Evolutionary conservation across 2,888 invertebrate species (phyloP), one percentile per base, ranked within the genome.

Genomic region (Scelioninae gen. 2): DNA sequence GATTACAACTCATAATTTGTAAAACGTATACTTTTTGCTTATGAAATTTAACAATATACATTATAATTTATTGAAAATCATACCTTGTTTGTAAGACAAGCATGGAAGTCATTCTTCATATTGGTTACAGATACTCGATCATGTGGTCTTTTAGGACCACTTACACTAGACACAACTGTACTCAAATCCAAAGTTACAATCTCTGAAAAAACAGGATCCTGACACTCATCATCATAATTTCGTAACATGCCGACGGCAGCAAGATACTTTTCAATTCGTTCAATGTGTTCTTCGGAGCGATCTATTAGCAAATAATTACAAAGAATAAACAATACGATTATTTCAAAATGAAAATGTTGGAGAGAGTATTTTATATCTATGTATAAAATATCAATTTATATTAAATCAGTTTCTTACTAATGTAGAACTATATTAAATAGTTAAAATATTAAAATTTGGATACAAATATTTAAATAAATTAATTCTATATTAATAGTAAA

Each of bases 61-160:
- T 25, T 4, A 4, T 25, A 4, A 25, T 25, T 25, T 25, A 25
- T 31, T 4, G 4, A 39, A 6, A 39, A 2, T 2, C 39, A 16
- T 87, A 97, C 97, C 90, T 96, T 97, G 82, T 91, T 96, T 10
- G 89, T 90, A 9, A 99, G 90, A 79, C 97, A 98, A 0, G 90
- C 88, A 11, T 88, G 86, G 87, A 98, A 99, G 86, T 98, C 98
- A 9, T 88, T 87, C 85, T 96, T 95, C 95, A 98, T 96, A 41
- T 94, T 92, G 0, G 91, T 87, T 0, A 98, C 96, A 0, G 96
- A 91, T 2, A 99, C 97, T 16, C 96, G 89, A 88, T 99, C 98
- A 79, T 99, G 98, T 0, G 98, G 98, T 55, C 98, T 88, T 85
- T 99, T 99, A 0, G 98, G 98, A 0, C 98, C 98, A 70, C 97